Conservation (phyloP, 2,888 invertebrate genomes). For the Leucoptera coffeella region DNA sequence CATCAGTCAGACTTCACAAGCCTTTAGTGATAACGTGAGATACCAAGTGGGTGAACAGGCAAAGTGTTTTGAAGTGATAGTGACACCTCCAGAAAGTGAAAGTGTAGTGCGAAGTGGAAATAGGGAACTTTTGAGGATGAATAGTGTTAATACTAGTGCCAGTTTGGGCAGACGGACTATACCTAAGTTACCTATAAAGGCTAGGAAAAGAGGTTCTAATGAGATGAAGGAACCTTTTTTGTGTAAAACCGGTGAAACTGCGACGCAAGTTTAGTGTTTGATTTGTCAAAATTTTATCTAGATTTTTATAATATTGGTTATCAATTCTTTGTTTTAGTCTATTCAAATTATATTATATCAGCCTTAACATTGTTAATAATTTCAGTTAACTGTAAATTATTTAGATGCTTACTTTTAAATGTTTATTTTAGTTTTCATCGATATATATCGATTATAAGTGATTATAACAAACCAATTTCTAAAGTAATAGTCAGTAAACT, state of each 20-base stretch:
- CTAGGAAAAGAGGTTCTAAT: constrained; percentile 64
- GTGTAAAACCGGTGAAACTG: constrained; percentile 78
- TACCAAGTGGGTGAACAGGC: no score
- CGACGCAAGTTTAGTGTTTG: constrained; percentile 85
- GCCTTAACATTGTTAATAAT: no score
- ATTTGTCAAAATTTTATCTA: background rate
- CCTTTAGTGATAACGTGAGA: constrained; percentile 10
- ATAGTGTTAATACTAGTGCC: constrained; percentile 27
- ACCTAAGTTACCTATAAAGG: constrained; percentile 73
- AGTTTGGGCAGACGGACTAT: constrained; percentile 50
- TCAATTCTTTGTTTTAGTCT: background rate
- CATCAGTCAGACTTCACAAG: constrained; percentile 37
- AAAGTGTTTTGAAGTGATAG: constrained; percentile 23
- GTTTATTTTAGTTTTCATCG: no score
- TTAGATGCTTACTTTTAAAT: no score
- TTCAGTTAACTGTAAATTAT: no score
- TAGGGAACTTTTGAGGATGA: constrained; percentile 18
- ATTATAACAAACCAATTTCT: no score
- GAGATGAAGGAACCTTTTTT: constrained; percentile 66
- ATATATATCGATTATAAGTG: no score
- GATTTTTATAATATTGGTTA: background rate
- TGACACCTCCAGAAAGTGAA: constrained; percentile 23
- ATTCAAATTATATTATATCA: no score
- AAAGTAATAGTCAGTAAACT: no score
- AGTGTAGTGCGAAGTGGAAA: constrained; percentile 17